Evolutionary conservation across 2,888 invertebrate genomes (phyloP), one percentile per base, ranked within the genome.

Genomic region (Arctia plantaginis): DNA sequence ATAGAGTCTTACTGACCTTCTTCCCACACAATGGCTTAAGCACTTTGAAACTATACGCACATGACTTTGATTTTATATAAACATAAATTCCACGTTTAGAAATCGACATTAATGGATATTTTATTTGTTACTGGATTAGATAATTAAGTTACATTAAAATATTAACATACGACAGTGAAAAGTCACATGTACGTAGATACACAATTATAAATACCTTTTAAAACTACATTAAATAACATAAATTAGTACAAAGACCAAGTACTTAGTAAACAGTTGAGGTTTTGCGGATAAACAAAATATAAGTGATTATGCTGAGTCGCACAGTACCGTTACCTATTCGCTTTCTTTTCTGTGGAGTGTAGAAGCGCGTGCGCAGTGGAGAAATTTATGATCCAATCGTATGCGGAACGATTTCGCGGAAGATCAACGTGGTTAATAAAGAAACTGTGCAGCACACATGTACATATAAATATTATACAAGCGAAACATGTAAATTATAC

Each of bases 291-390:
- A 83, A 82, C 80, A 78, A 84, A 87, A 86, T 80, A 86, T 78
- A 72, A 83, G 82, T 84, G 86, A 91, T 89, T 89, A 88, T 86
- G 87, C 85, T 81, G 85, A 88, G 83, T 88, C 84, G 89, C 84
- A 78, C 86, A 80, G 87, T 90, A 90, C 94, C 93, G 94, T 94
- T 94, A 93, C 83, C 87, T 89, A 92, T 90, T 91, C 91, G 91
- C 94, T 94, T 94, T 94, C 94, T 92, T 93, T 92, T 92, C 88
- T 85, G 84, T 66, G 74, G 78, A 85, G 85, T 81, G 83, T 86
- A 86, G 84, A 83, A 79, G 86, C 82, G 85, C 85, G 84, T 80
- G 83, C 82, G 82, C 80, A 35, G 80, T 76, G 85, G 89, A 88
- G 90, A 91, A 90, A 91, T 87, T 88, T 86, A 79, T 78, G 82